phyloP scores from a whole-genome alignment of 2,113 vertebrate species.

The Phrynosoma platyrhinos region DNA sequence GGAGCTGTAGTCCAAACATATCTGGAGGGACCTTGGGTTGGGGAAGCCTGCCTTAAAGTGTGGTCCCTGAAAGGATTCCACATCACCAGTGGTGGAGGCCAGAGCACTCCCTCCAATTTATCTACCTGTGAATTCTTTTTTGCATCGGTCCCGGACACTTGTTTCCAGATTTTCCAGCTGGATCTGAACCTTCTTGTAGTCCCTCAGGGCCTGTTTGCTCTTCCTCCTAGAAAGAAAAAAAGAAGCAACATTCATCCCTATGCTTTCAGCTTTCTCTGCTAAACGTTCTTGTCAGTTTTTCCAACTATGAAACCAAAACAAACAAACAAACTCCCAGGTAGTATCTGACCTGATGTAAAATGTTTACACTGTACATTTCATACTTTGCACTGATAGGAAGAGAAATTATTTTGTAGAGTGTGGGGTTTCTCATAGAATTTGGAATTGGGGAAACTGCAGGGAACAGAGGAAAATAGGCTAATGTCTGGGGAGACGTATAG shows the following conservation, averaged over 20 bases:
- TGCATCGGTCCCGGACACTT: slow-evolving; percentile 96
- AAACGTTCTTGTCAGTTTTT: not conserved
- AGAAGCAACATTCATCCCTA: not conserved
- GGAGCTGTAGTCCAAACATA: not conserved
- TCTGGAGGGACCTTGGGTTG: not conserved
- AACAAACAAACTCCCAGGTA: not conserved
- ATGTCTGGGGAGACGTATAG: not conserved
- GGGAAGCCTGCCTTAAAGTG: not conserved
- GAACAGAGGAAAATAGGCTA: not conserved
- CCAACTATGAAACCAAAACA: not conserved
- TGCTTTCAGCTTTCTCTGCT: not conserved
- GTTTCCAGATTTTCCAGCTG: slow-evolving; percentile 98
- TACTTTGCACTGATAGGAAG: not conserved
- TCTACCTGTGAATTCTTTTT: slow-evolving; percentile 97
- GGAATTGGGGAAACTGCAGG: not conserved
- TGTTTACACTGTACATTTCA: not conserved
- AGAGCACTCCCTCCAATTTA: not conserved
- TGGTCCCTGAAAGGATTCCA: not conserved
- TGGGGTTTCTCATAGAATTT: not conserved
- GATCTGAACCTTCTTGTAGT: slow-evolving; percentile 99
- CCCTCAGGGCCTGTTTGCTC: slow-evolving; percentile 95
- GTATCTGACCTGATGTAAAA: not conserved
- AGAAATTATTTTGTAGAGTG: not conserved
- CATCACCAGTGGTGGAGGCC: slow-evolving; percentile 1
- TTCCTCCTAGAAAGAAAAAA: slow-evolving; percentile 85